phyloP scores from a whole-genome alignment of 2,113 vertebrate genomes.

The Mesocricetus auratus region DNA sequence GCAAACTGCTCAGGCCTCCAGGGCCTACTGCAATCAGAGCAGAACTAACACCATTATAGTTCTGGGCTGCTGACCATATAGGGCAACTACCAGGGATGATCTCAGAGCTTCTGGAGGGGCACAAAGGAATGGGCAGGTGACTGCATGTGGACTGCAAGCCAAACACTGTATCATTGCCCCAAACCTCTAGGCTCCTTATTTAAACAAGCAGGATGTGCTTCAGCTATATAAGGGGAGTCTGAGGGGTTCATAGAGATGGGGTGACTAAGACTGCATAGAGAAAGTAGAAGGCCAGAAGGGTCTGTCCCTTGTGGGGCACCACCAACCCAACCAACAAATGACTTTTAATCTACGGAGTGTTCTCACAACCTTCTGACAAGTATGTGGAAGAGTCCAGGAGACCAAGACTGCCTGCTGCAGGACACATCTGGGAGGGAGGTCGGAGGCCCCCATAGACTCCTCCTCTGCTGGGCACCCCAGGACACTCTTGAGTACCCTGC shows the following conservation, averaged over 20 bases:
- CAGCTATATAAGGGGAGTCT: not conserved
- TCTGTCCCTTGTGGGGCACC: not conserved
- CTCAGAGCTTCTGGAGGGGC: not conserved
- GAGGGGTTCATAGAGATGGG: not conserved
- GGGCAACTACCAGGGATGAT: not conserved
- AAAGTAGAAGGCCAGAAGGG: not conserved
- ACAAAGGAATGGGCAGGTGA: rapidly evolving
- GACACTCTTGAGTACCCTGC: not conserved
- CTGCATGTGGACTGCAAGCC: rapidly evolving
- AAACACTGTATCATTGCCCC: not conserved
- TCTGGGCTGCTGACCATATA: not conserved
- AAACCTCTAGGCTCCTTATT: not conserved
- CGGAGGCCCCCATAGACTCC: rapidly evolving
- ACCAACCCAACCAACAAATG: too few species aligned
- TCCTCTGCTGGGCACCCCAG: not conserved
- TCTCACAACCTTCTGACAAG: rapidly evolving
- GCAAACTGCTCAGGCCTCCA: too few species aligned
- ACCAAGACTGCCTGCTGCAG: not conserved
- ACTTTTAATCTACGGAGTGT: not conserved
- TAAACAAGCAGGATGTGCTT: not conserved
- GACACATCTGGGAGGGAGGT: not conserved
- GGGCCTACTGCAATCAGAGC: not conserved
- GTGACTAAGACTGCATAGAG: not conserved
- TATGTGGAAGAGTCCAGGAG: not conserved
- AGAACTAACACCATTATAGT: too few species aligned